phyloP scores from a whole-genome alignment of 2,797 vertebrate genomes.

The Lepilemur septentrionalis region DNA sequence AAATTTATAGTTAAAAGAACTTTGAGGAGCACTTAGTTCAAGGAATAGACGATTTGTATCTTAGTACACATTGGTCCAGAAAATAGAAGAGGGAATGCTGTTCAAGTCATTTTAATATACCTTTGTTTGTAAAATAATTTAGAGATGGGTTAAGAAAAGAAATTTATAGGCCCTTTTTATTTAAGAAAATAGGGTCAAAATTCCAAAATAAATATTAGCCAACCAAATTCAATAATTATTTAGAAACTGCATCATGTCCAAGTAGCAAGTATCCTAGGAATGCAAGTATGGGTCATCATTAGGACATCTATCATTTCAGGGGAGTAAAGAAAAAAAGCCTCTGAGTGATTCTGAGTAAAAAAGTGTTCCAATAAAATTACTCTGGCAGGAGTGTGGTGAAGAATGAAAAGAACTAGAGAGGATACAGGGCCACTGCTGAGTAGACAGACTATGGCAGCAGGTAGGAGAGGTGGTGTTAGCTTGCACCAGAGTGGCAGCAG shows the following conservation, averaged over 20 bases:
- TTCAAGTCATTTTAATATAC: slow-evolving; percentile 18
- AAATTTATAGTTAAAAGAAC: neutral
- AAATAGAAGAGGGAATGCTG: neutral
- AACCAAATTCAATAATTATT: slow-evolving; percentile 24
- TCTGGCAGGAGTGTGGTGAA: neutral
- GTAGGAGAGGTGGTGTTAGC: neutral
- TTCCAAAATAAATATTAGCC: slow-evolving; percentile 40
- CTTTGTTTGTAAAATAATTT: slow-evolving; percentile 31
- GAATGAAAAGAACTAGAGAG: neutral
- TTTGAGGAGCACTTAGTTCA: neutral
- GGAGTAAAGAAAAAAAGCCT: neutral
- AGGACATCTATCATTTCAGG: neutral
- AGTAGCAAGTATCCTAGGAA: neutral
- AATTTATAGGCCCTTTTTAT: slow-evolving; percentile 12
- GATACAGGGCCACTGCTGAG: neutral
- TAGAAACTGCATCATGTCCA: neutral
- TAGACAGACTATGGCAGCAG: neutral
- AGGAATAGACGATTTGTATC: neutral
- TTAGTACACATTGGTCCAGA: slow-evolving; percentile 17
- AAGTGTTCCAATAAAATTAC: neutral
- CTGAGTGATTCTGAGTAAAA: neutral
- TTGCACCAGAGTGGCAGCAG: neutral
- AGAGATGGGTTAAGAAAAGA: neutral
- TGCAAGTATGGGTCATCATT: neutral
- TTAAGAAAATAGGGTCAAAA: slow-evolving; percentile 35